Evolutionary conservation across 2,888 invertebrate genomes (phyloP).

Genomic region (Chymomyza procnemis): DNA sequence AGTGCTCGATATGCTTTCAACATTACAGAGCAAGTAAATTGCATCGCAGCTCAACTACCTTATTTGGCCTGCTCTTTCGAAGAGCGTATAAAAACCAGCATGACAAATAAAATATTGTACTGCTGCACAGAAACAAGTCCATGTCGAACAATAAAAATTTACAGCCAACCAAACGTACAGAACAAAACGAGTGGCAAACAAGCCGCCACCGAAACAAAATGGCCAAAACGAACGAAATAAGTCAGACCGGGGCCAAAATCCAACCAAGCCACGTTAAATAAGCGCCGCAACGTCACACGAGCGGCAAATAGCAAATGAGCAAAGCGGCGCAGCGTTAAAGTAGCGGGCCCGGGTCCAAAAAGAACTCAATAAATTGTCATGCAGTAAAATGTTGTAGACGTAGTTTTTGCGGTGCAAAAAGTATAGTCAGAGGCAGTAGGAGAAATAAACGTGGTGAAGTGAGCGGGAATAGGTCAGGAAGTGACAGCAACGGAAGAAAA

Average conservation of each 20-base stretch:
- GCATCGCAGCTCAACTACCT: neutral
- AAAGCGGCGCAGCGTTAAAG: constrained; percentile 6
- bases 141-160: constrained; percentile 64
- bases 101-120: constrained; percentile 34
- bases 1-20: neutral
- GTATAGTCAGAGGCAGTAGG: neutral
- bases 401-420: constrained; percentile 31
- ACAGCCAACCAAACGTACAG: constrained; percentile 51
- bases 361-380: constrained; percentile 73
- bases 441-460: neutral
- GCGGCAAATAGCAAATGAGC: constrained; percentile 46
- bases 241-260: neutral
- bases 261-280: neutral
- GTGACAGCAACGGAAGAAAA: constrained; percentile 14
- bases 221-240: neutral
- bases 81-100: neutral
- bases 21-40: neutral
- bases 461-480: neutral
- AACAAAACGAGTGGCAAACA: constrained; percentile 38
- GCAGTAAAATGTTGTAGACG: constrained; percentile 68
- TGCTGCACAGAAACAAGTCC: constrained; percentile 31
- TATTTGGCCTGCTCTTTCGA: neutral
- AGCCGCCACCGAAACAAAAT: constrained; percentile 6
- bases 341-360: constrained; percentile 32
- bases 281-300: constrained; percentile 34